Conservation (phyloP, 1,140 invertebrate species). For the Drosophila saltans region DNA sequence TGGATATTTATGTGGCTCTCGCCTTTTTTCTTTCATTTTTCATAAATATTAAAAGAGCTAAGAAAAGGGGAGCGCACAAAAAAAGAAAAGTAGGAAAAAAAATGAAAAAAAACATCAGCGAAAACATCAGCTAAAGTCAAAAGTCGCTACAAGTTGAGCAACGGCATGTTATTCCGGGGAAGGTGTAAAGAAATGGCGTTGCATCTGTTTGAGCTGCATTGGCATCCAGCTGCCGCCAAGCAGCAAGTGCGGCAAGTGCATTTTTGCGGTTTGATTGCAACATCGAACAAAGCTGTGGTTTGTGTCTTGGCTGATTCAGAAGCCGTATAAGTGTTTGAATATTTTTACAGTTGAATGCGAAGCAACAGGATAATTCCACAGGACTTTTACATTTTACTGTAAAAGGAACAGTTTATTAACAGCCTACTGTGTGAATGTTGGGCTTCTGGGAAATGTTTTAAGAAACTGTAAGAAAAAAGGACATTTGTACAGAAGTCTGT, state of each 20-base stretch:
- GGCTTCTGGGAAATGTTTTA: too few species aligned
- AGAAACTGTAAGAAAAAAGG: not conserved
- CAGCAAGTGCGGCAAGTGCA: constrained; percentile 23
- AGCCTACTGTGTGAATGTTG: too few species aligned
- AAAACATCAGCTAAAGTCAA: constrained; percentile 59
- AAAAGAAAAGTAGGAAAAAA: not conserved
- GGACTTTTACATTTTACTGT: not conserved
- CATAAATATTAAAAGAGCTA: constrained; percentile 79
- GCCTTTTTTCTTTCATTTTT: constrained; percentile 59
- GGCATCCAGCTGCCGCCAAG: constrained; percentile 23
- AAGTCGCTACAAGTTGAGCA: constrained; percentile 58
- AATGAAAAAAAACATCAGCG: constrained; percentile 18
- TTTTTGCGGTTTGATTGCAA: constrained; percentile 1
- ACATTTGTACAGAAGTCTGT: not conserved
- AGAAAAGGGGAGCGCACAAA: constrained; percentile 36
- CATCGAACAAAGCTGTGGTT: constrained; percentile 28
- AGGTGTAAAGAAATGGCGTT: not conserved
- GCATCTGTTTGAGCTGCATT: constrained; percentile 31
- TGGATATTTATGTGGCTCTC: constrained; percentile 77
- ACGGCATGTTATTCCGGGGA: constrained; percentile 30
- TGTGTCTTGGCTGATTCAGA: constrained; percentile 24
- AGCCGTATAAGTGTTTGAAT: constrained; percentile 15
- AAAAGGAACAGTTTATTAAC: not conserved
- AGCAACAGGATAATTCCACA: not conserved
- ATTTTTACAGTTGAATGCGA: not conserved